Percentiles rank a stretch among this genome's conserved stretches.
These are phyloP conservation scores for Drosophila sucinea DNA, from an alignment of 1,140 invertebrate genomes.

Conservation along the genomic window DNA sequence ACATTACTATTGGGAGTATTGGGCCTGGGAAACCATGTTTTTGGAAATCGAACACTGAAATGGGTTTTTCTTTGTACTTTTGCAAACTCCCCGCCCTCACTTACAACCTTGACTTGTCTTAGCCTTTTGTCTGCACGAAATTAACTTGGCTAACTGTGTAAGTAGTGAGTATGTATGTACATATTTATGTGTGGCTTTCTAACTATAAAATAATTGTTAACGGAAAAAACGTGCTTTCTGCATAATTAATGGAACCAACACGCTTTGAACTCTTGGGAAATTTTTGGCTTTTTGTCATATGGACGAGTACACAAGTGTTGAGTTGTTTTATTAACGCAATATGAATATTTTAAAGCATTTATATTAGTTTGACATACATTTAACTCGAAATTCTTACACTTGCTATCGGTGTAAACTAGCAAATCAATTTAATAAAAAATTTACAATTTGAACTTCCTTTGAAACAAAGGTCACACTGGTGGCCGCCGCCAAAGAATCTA, in stretches of 20 bases:
- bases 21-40: not conserved
- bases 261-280: conserved; percentile 1
- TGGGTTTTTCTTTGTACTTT: not conserved
- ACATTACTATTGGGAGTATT: not conserved
- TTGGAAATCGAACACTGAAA: not conserved
- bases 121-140: not conserved
- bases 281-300: conserved; percentile 1
- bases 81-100: not conserved
- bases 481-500: not conserved
- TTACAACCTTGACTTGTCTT: not conserved
- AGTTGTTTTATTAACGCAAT: not conserved
- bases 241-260: conserved; percentile 5
- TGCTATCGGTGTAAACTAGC: not conserved
- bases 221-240: not conserved
- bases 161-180: not conserved
- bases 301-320: not conserved
- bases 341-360: not conserved
- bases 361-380: conserved; percentile 8
- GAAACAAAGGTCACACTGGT: not conserved
- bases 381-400: not conserved
- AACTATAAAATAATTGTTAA: not conserved
- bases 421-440: not conserved
- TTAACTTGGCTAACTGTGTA: not conserved
- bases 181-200: not conserved
- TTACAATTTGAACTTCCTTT: not conserved